Evolutionary conservation across 2,113 vertebrate genomes (phyloP).

Genomic region (Mola mola): DNA sequence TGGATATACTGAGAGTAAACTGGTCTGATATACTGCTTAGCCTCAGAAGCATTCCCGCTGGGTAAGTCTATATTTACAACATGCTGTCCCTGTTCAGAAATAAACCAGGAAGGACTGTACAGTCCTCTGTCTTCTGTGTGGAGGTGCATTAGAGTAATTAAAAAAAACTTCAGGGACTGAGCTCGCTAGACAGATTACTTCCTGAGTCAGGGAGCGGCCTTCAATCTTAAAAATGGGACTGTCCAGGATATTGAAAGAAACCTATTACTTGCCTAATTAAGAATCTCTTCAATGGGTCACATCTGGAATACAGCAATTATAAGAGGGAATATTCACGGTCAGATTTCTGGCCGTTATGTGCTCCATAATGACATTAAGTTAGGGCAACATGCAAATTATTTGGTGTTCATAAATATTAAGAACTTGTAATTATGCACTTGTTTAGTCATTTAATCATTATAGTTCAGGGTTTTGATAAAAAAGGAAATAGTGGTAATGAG

Average conservation of each 20-base stretch:
- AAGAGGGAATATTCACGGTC: neutral
- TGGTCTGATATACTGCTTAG: too few relatives aligned
- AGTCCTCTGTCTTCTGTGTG: slow-evolving; percentile 38
- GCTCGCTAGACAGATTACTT: slow-evolving; percentile 40
- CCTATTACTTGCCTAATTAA: slow-evolving; percentile 37
- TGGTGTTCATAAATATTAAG: neutral
- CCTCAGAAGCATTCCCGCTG: slow-evolving; percentile 16
- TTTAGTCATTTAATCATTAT: too few relatives aligned
- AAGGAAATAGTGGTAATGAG: too few relatives aligned
- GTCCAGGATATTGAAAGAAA: slow-evolving; percentile 32
- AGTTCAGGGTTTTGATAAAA: too few relatives aligned
- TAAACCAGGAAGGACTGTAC: slow-evolving; percentile 33
- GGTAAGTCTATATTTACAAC: slow-evolving; percentile 38
- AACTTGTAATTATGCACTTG: neutral
- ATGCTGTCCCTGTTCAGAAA: slow-evolving; percentile 11
- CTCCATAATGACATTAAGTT: neutral
- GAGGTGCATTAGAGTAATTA: slow-evolving; percentile 68
- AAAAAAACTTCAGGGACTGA: slow-evolving; percentile 39
- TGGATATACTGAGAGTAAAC: neutral
- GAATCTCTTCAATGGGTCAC: neutral
- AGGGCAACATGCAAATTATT: neutral
- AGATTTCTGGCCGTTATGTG: neutral
- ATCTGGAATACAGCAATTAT: neutral
- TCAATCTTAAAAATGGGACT: slow-evolving; percentile 40
- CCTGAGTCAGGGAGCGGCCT: slow-evolving; percentile 37